A percentile compares a stretch with the other conserved stretches of the same genome.
Conservation (phyloP, 2,888 invertebrate species). For the Norana najaformis region DNA sequence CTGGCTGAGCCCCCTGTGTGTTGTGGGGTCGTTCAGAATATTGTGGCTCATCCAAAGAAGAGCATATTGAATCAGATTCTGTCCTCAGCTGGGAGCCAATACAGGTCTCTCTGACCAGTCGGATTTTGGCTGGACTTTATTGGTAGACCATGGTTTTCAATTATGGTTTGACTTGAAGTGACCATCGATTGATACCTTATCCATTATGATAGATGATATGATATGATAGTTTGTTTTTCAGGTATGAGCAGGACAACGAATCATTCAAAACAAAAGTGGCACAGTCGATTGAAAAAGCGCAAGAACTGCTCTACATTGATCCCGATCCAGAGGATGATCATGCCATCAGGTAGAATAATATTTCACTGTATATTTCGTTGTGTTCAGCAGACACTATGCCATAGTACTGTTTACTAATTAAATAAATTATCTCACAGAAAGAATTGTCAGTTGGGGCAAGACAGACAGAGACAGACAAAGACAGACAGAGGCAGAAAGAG, state of each 20-base stretch:
- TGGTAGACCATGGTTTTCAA: background rate
- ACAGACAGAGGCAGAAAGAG: background rate
- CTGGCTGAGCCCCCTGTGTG: too few species aligned
- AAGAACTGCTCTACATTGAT: conserved; percentile 69
- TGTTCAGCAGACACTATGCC: background rate
- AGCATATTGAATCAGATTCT: too few species aligned
- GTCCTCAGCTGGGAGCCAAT: too few species aligned
- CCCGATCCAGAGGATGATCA: conserved; percentile 41
- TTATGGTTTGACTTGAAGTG: background rate
- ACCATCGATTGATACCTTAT: background rate
- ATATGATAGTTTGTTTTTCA: conserved; percentile 61
- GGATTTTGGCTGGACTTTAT: background rate
- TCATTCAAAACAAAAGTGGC: conserved; percentile 74
- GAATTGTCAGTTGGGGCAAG: background rate
- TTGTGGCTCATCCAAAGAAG: too few species aligned
- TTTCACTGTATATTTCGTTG: too few species aligned
- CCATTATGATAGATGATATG: background rate
- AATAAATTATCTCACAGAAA: background rate
- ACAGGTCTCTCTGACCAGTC: too few species aligned
- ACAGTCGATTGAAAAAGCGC: conserved; percentile 74
- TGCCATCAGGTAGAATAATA: conserved; percentile 48
- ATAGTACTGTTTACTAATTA: background rate
- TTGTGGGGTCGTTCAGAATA: too few species aligned
- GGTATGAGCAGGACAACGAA: conserved; percentile 75
- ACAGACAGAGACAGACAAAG: background rate